Evolutionary conservation across 2,888 invertebrate species (phyloP).

Genomic region (Pristionchus exspectatus): DNA sequence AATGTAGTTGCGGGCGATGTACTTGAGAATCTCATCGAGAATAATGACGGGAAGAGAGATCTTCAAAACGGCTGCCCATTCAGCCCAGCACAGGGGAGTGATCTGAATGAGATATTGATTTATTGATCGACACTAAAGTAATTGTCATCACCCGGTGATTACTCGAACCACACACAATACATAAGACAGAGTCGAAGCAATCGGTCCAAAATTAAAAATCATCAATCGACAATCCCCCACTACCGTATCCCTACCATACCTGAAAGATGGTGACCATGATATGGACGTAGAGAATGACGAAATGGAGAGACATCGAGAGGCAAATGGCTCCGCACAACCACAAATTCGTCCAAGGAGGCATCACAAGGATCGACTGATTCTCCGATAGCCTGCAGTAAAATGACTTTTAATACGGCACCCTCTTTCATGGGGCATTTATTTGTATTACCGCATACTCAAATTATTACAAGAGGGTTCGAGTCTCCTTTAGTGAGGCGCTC

Average conservation of each 20-base stretch:
- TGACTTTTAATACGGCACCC: too few species aligned
- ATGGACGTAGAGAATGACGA: constrained; percentile 98
- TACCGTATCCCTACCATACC: constrained; percentile 84
- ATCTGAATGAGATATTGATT: too few species aligned
- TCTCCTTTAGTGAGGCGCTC: background rate
- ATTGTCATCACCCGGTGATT: background rate
- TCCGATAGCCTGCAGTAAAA: constrained; percentile 96
- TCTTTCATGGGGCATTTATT: too few species aligned
- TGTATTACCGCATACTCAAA: too few species aligned
- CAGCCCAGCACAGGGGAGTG: constrained; percentile 92
- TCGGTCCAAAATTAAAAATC: too few species aligned
- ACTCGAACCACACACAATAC: background rate
- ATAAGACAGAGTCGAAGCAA: background rate
- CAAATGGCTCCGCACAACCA: constrained; percentile 99
- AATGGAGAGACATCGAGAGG: constrained; percentile 99
- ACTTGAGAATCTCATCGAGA: constrained; percentile 99
- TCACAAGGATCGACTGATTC: constrained; percentile 95
- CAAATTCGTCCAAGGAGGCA: constrained; percentile 99
- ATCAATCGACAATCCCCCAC: too few species aligned
- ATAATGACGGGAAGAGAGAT: constrained; percentile 99
- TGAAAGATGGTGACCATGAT: constrained; percentile 90
- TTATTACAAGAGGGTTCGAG: background rate
- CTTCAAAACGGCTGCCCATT: constrained; percentile 99
- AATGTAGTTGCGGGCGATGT: constrained; percentile 98
- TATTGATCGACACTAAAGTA: background rate